Evolutionary conservation across 2,888 invertebrate genomes (phyloP), one percentile per base, ranked within the genome.

Genomic region (Steinernema scapterisci): DNA sequence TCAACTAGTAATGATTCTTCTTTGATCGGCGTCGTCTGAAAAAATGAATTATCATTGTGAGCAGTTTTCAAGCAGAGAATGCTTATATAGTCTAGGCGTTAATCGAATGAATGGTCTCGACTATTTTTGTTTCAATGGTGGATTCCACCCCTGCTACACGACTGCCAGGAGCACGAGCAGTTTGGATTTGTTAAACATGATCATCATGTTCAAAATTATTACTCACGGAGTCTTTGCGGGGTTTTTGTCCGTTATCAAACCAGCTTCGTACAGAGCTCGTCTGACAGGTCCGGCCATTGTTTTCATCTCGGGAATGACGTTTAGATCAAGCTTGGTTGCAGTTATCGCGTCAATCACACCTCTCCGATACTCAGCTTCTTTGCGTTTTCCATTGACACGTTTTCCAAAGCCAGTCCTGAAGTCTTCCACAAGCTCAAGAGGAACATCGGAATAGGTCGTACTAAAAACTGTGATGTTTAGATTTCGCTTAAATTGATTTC

Each of bases 311-410:
- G 21, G 16, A 31, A 63, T 31, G 16, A 7, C 27, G 9, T 27
- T 31, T 9, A 63, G 38, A 38, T 63, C 63, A 31, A 63, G 16
- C 11, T 27, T 1, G 19, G 27, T 13, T 13, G 5, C 63, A 13
- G 3, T 27, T 6, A 63, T 16, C 16, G 63, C 63, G 9, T 63
- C 63, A 3, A 63, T 27, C 27, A 63, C 7, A 1, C 25, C 63
- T n/a, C 25, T 2, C 9, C 31, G 27, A 31, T 63, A 63, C 16
- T 21, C 19, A 11, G 27, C 1, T 63, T 63, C 63, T 2, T 27
- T 25, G 16, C 63, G 63, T n/a, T 63, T 63, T 6, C 63, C 63
- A 31, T 31, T 63, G 11, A 63, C 11, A 2, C 63, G 63, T 38
- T 27, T 63, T 1, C 31, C 63, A 31, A 63, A 11, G 5, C 27